Conservation (phyloP, 37 sponge, comb jelly and placozoan species). For the Spongilla lacustris region DNA sequence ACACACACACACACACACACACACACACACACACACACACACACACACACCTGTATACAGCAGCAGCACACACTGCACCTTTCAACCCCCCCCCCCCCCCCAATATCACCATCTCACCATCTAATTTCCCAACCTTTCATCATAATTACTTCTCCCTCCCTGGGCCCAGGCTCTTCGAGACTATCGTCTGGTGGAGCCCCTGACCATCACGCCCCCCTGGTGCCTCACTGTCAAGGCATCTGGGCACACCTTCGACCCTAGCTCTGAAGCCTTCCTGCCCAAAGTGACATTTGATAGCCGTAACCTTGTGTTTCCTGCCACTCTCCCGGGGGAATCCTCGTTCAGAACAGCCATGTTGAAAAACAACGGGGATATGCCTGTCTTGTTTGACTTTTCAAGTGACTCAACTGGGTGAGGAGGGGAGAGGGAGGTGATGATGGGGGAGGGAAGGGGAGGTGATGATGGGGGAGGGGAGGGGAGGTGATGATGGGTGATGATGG, state of each 20-base stretch:
- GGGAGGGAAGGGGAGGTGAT: neutral
- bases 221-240: constrained; percentile 65
- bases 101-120: too few relatives aligned
- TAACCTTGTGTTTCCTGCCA: constrained; percentile 68
- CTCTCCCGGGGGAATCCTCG: constrained; percentile 50
- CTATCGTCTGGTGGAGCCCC: constrained; percentile 28
- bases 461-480: neutral
- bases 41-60: neutral
- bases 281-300: constrained; percentile 27
- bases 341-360: constrained; percentile 63
- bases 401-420: constrained; percentile 64
- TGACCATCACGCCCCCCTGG: constrained; percentile 81
- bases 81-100: neutral
- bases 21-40: neutral
- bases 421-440: too few relatives aligned
- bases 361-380: constrained; percentile 77
- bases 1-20: neutral
- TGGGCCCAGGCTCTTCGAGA: constrained; percentile 22
- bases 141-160: neutral
- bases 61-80: neutral
- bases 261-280: constrained; percentile 71
- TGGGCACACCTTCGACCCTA: constrained; percentile 81
- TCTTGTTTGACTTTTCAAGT: constrained; percentile 66
- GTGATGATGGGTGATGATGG: neutral
- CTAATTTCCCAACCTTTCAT: neutral